These are phyloP conservation scores for Galeruca laticollis DNA, from an alignment of 2,888 invertebrate species.

Conservation along the genomic window DNA sequence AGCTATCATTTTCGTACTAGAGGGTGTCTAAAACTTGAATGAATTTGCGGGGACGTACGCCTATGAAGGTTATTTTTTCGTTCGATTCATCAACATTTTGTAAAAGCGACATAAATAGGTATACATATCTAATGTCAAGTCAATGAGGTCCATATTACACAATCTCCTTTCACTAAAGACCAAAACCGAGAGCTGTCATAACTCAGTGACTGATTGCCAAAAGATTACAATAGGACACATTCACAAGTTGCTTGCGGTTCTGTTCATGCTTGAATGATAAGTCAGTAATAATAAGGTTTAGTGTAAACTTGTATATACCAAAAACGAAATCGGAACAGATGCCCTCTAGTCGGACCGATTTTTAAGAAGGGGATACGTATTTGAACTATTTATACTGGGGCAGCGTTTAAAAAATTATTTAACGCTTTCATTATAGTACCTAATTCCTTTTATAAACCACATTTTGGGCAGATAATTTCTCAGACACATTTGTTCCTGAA, in stretches of 20 bases:
- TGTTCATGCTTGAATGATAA: conserved; percentile 41
- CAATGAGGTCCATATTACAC: conserved; percentile 56
- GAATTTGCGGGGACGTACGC: too few species aligned
- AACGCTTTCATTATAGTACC: too few species aligned
- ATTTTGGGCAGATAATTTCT: too few species aligned
- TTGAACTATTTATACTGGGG: too few species aligned
- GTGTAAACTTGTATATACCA: conserved; percentile 30
- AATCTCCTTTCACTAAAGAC: conserved; percentile 56
- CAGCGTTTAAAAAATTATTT: too few species aligned
- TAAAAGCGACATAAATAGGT: conserved; percentile 49
- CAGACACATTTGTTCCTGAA: too few species aligned
- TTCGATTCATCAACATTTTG: conserved; percentile 22
- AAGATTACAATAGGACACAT: conserved; percentile 51
- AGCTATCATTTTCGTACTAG: too few species aligned
- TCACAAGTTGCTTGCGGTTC: conserved; percentile 49
- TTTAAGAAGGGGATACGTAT: too few species aligned
- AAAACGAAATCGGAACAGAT: conserved; percentile 38
- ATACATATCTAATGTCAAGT: conserved; percentile 47
- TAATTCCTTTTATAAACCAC: too few species aligned
- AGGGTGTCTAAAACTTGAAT: too few species aligned
- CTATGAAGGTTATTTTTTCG: conserved; percentile 17
- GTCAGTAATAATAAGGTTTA: conserved; percentile 39
- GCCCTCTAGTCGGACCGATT: conserved; percentile 8
- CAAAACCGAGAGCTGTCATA: conserved; percentile 61
- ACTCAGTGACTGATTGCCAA: conserved; percentile 59